A percentile compares a stretch with the other conserved stretches of the same genome.
Evolutionary conservation across 2,797 vertebrate species (phyloP).

Genomic region (Hafferia zeledoni): DNA sequence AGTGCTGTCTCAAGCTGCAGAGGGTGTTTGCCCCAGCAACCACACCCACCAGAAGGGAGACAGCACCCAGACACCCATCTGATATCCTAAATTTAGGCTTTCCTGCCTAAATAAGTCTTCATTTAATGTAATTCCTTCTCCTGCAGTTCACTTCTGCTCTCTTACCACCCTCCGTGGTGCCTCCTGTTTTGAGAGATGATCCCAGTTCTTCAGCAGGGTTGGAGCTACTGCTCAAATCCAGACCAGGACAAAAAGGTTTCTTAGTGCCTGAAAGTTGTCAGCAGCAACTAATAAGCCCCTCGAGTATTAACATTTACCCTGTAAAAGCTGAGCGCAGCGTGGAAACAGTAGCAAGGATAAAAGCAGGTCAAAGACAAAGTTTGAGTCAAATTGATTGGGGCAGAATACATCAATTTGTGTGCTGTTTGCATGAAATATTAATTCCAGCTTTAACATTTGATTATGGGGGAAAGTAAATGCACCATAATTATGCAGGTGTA

Average conservation of each 20-base stretch:
- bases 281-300: neutral
- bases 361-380: slow-evolving; percentile 36
- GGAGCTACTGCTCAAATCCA: neutral
- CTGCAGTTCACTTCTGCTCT: neutral
- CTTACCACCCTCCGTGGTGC: neutral
- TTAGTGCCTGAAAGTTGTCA: neutral
- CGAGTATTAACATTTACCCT: neutral
- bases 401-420: neutral
- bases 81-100: neutral
- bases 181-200: neutral
- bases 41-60: neutral
- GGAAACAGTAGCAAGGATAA: neutral
- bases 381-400: slow-evolving; percentile 36
- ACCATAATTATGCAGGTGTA: neutral
- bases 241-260: neutral
- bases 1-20: neutral
- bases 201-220: neutral
- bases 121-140: neutral
- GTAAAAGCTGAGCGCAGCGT: neutral
- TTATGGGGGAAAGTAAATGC: neutral
- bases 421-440: slow-evolving; percentile 51
- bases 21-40: neutral
- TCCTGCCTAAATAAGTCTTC: neutral
- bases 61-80: neutral
- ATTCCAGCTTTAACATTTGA: neutral